Evolutionary conservation across 2,888 invertebrate species (phyloP), one percentile per base, ranked within the genome.

Genomic region (Priocnemis perturbator): DNA sequence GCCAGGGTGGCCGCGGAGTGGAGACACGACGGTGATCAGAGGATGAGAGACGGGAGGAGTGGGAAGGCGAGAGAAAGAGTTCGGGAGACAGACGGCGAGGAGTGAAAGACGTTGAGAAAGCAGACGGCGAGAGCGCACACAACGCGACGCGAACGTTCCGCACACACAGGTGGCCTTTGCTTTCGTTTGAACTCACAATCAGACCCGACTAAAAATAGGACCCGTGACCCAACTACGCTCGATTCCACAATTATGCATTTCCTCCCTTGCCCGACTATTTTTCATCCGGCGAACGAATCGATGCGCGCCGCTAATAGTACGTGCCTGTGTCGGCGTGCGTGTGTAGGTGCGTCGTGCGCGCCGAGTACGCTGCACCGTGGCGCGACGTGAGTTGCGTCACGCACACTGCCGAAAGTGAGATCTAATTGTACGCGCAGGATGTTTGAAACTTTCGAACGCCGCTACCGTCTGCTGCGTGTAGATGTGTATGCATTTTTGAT

Each of bases 231-330:
- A 72, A 72, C 78, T 78, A 76, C 76, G 74, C 74, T 81, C 79
- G 79, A 79, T 71, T 79, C 76, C 79, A 76, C 79, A 79, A 81
- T 81, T 78, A 78, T 79, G 76, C 71, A 79, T 73, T 81, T 78
- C 73, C 71, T 69, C 71, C 59, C 64, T 53, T 67, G 66, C 64
- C 72, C 66, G 67, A 69, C 69, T 78, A 69, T 74, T 74, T 72
- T 72, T 74, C 69, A 19, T 69, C 58, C 50, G 58, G 68, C 60
- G 30, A 57, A 30, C 57, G 23, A 57, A 37, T n/a, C 44, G 5
- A 26, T n/a, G 30, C 30, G 17, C 19, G 21, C 26, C 21, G 55
- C 17, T 50, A 50, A 50, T 50, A n/a, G n/a, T n/a, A n/a, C n/a
- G n/a, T n/a, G n/a, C n/a, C n/a, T n/a, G n/a, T n/a, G n/a, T n/a